Conservation (phyloP, 2,797 vertebrate species). For the Saxicola maurus region DNA sequence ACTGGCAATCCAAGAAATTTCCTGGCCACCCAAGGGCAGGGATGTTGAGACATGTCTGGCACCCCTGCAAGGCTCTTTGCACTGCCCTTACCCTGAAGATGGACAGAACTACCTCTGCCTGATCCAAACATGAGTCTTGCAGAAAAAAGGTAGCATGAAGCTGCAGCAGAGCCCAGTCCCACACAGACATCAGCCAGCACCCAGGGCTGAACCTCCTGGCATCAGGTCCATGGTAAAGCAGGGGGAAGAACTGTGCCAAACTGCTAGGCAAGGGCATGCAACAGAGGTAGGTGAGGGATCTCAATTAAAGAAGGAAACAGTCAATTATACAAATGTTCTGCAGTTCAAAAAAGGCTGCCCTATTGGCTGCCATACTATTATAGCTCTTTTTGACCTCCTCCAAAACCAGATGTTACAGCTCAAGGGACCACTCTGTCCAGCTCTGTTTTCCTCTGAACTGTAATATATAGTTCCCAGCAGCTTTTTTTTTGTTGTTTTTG, state of each 20-base stretch:
- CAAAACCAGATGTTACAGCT: background rate
- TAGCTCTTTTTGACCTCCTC: background rate
- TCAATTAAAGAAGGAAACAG: background rate
- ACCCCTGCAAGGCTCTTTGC: background rate
- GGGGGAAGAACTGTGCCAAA: background rate
- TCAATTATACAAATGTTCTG: background rate
- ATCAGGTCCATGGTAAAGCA: background rate
- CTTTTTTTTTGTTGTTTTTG: no score
- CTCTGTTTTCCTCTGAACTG: background rate
- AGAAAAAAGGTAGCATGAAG: background rate
- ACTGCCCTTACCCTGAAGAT: rapidly evolving
- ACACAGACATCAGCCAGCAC: background rate
- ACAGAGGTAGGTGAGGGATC: background rate
- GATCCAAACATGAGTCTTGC: rapidly evolving
- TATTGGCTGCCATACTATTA: background rate
- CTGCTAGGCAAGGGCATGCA: rapidly evolving
- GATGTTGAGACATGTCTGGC: background rate
- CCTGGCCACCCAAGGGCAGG: background rate
- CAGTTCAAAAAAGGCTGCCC: background rate
- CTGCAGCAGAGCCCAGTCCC: background rate
- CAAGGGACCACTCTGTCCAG: background rate
- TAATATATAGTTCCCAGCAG: background rate
- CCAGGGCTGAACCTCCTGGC: background rate
- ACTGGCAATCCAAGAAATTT: background rate
- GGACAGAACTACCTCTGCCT: background rate